Evolutionary conservation across 2,888 invertebrate species (phyloP).

Genomic region (Yponomeuta evonymella): DNA sequence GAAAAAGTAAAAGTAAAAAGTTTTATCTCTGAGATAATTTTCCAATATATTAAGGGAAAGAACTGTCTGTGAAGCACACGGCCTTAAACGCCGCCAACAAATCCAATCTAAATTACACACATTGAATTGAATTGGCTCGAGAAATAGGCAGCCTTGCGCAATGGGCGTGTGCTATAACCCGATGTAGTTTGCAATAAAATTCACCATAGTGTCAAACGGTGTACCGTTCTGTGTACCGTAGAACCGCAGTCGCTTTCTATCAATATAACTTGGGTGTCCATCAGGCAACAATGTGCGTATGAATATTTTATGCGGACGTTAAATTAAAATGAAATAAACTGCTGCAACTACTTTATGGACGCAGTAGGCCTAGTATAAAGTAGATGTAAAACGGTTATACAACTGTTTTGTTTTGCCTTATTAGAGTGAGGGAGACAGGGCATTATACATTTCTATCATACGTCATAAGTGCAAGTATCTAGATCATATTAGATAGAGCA

Average conservation of each 20-base stretch:
- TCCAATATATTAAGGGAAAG: background rate
- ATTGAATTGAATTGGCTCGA: background rate
- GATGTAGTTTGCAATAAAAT: background rate
- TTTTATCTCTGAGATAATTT: too few species aligned
- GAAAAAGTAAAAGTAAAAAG: too few species aligned
- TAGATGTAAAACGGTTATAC: too few species aligned
- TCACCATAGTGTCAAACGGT: background rate
- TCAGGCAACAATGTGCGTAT: background rate
- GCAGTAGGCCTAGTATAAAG: too few species aligned
- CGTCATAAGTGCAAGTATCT: too few species aligned
- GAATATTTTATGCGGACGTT: background rate
- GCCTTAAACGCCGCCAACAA: background rate
- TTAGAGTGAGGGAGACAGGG: too few species aligned
- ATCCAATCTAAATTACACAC: background rate
- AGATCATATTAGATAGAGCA: too few species aligned
- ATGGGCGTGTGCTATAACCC: background rate
- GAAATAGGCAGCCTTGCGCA: background rate
- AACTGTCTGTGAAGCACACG: background rate
- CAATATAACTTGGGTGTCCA: slow-evolving; percentile 3
- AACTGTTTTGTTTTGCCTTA: too few species aligned
- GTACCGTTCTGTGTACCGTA: background rate
- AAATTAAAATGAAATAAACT: slow-evolving; percentile 2
- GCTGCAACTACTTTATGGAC: background rate
- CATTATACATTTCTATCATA: too few species aligned
- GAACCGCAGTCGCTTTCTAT: background rate